A percentile compares a stretch with the other conserved stretches of the same genome.
phyloP scores from a whole-genome alignment of 2,888 invertebrate genomes.

The Hydriomena furcata region DNA sequence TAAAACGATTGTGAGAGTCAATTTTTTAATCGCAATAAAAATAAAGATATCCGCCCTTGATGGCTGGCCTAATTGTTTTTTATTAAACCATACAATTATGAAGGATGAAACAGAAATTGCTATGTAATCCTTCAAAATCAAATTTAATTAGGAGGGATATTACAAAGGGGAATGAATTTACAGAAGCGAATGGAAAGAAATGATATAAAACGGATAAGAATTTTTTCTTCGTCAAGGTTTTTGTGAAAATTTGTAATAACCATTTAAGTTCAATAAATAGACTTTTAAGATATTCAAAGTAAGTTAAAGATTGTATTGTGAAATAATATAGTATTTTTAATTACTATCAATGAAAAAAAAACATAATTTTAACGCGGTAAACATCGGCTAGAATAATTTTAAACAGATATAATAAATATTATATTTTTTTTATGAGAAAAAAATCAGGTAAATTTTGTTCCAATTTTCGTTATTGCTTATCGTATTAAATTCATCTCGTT shows the following conservation, averaged over 20 bases:
- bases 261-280: too few relatives aligned
- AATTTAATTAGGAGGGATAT: slow-evolving; percentile 43
- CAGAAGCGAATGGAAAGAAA: slow-evolving; percentile 21
- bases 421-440: not conserved
- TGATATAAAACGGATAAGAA: slow-evolving; percentile 1
- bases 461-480: slow-evolving; percentile 25
- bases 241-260: too few relatives aligned
- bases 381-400: not conserved
- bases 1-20: slow-evolving; percentile 2
- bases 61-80: slow-evolving; percentile 26
- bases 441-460: slow-evolving; percentile 4
- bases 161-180: slow-evolving; percentile 29
- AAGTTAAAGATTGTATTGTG: too few relatives aligned
- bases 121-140: slow-evolving; percentile 39
- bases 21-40: slow-evolving; percentile 15
- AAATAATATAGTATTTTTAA: too few relatives aligned
- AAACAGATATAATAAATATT: not conserved
- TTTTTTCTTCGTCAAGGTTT: slow-evolving; percentile 4
- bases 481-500: slow-evolving; percentile 27
- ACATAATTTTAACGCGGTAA: too few relatives aligned
- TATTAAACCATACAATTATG: slow-evolving; percentile 34
- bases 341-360: too few relatives aligned
- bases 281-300: too few relatives aligned
- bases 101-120: slow-evolving; percentile 36
- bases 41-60: slow-evolving; percentile 21